These are phyloP conservation scores for Apogon talboti DNA, from an alignment of 2,797 vertebrate species.

Conservation along the genomic window DNA sequence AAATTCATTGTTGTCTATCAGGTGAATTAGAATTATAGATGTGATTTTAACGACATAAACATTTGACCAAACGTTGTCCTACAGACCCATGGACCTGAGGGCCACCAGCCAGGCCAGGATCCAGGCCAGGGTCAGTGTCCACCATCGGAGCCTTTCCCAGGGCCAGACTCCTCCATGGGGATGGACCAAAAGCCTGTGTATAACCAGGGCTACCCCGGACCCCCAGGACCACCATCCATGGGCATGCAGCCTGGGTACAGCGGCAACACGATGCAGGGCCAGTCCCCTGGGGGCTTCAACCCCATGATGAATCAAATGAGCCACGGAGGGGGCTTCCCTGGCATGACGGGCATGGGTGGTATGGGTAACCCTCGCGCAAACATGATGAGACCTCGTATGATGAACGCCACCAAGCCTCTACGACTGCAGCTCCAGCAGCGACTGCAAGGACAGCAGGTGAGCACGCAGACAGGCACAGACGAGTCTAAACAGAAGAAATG, in stretches of 20 bases:
- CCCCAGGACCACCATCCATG: constrained; percentile 89
- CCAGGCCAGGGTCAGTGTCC: constrained; percentile 61
- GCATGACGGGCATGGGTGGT: constrained; percentile 82
- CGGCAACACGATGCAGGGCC: constrained; percentile 76
- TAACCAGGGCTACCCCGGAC: constrained; percentile 89
- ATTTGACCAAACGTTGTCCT: constrained; percentile 9
- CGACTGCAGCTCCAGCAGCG: constrained; percentile 96
- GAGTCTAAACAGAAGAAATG: too few relatives aligned
- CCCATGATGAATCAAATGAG: constrained; percentile 85
- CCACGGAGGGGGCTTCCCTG: constrained; percentile 87
- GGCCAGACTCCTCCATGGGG: constrained; percentile 88
- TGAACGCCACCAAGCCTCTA: constrained; percentile 92
- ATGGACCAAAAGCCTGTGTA: constrained; percentile 94
- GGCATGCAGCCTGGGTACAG: constrained; percentile 87
- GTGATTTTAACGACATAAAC: too few relatives aligned
- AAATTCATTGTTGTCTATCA: too few relatives aligned
- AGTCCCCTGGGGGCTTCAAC: constrained; percentile 81
- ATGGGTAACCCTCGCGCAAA: constrained; percentile 90
- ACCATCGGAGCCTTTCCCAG: constrained; percentile 88
- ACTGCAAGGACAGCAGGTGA: constrained; percentile 91
- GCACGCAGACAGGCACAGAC: too few relatives aligned
- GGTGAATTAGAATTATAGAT: too few relatives aligned
- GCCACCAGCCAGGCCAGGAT: constrained; percentile 66
- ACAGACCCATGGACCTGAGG: constrained; percentile 84
- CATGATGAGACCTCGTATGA: constrained; percentile 90